phyloP scores from a whole-genome alignment of 2,888 invertebrate species.

The Philereme transversata region DNA sequence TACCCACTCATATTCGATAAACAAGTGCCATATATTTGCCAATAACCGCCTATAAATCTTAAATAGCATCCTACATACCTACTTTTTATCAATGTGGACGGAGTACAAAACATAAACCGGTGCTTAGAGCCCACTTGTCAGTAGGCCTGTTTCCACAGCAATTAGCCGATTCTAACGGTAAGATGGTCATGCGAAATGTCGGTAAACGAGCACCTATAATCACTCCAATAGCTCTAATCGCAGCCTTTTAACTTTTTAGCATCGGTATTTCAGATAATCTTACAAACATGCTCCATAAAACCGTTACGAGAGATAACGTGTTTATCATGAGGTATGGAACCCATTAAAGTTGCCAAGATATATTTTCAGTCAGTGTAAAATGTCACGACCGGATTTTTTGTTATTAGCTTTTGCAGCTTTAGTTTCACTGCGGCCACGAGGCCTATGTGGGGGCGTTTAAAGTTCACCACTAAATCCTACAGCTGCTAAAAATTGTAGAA shows the following conservation, averaged over 20 bases:
- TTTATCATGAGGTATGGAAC: not conserved
- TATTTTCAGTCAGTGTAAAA: too few relatives aligned
- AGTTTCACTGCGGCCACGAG: too few relatives aligned
- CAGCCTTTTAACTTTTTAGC: not conserved
- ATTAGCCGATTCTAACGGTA: constrained; percentile 10
- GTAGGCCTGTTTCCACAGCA: constrained; percentile 6
- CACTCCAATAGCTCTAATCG: constrained; percentile 4
- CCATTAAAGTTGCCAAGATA: too few relatives aligned
- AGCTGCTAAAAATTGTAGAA: too few relatives aligned
- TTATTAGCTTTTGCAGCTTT: too few relatives aligned
- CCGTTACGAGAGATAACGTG: not conserved
- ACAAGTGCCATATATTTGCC: too few relatives aligned
- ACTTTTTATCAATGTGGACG: not conserved
- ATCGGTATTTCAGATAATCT: not conserved
- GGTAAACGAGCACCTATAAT: constrained; percentile 8
- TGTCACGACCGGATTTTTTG: too few relatives aligned
- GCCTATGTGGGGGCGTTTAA: too few relatives aligned
- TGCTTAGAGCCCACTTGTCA: not conserved
- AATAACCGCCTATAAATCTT: too few relatives aligned
- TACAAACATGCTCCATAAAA: not conserved
- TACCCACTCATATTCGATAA: too few relatives aligned
- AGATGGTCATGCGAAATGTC: constrained; percentile 7
- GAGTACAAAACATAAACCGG: not conserved
- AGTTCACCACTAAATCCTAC: too few relatives aligned
- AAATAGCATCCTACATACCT: not conserved